phyloP scores from a whole-genome alignment of 2,888 invertebrate genomes.

The Oscheius sp. region DNA sequence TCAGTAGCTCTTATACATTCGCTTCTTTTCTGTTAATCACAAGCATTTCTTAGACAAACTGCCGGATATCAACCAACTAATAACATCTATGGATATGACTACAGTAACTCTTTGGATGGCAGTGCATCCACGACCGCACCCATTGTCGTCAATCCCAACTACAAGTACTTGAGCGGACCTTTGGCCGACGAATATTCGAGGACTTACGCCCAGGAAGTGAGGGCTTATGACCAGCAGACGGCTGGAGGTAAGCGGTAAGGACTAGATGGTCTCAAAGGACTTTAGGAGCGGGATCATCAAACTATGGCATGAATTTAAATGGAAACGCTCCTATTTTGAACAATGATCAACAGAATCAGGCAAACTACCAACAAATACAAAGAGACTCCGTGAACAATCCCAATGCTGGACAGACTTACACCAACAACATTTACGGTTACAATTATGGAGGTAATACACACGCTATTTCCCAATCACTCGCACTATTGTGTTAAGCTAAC shows the following conservation, averaged over 20 bases:
- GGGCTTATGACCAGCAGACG: constrained; percentile 13
- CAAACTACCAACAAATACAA: constrained; percentile 58
- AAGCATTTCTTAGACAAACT: constrained; percentile 31
- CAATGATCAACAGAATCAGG: constrained; percentile 53
- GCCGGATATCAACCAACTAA: constrained; percentile 33
- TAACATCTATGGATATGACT: constrained; percentile 59
- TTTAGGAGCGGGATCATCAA: neutral
- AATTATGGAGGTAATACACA: constrained; percentile 10
- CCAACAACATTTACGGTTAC: constrained; percentile 38
- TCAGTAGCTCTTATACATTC: neutral
- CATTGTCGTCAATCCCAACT: constrained; percentile 55
- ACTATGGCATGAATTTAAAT: constrained; percentile 17
- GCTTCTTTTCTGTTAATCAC: constrained; percentile 22
- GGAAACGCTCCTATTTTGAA: constrained; percentile 44
- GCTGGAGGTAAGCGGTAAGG: neutral
- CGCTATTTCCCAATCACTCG: neutral
- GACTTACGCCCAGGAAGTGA: constrained; percentile 40
- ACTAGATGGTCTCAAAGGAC: neutral
- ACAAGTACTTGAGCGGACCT: constrained; percentile 52
- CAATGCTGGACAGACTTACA: constrained; percentile 24
- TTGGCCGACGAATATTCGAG: constrained; percentile 51
- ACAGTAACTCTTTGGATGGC: constrained; percentile 29
- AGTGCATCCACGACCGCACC: constrained; percentile 41
- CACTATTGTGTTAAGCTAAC: neutral
- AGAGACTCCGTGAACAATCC: constrained; percentile 25